These are phyloP conservation scores for Mustela lutreola DNA, from an alignment of 2,113 vertebrate genomes.

Conservation along the genomic window DNA sequence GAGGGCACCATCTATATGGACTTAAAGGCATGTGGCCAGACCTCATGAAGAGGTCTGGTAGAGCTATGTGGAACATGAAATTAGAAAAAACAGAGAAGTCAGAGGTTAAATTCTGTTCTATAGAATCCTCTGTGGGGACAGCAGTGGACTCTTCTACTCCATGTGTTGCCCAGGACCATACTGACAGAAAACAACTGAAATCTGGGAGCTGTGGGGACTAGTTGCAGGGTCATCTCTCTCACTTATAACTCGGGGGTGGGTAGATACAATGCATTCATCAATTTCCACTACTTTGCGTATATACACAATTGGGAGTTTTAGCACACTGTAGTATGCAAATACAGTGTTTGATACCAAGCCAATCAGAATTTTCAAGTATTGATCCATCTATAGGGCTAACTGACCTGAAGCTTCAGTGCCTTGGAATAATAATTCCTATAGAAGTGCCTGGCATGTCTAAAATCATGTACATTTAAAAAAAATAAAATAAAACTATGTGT, in stretches of 20 bases:
- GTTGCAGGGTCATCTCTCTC: background rate
- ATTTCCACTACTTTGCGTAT: background rate
- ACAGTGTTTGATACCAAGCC: background rate
- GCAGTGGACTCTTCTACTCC: background rate
- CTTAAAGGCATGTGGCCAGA: background rate
- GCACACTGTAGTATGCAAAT: background rate
- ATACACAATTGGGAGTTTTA: background rate
- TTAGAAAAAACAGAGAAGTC: background rate
- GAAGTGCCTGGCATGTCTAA: background rate
- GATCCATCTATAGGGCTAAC: background rate
- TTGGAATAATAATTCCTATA: background rate
- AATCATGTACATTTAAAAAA: background rate
- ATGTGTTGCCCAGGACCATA: background rate
- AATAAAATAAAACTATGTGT: background rate
- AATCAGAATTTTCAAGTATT: background rate
- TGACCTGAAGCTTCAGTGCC: background rate
- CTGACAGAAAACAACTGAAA: background rate
- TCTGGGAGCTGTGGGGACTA: background rate
- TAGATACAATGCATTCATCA: background rate
- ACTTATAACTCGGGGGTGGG: background rate
- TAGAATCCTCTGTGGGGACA: background rate
- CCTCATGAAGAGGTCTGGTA: background rate
- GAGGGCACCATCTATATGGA: background rate
- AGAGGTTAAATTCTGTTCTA: background rate
- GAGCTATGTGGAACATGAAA: background rate